Base-by-base conservation (phyloP, 2,113 vertebrate species). In the Spheniscus mendiculus region DNA sequence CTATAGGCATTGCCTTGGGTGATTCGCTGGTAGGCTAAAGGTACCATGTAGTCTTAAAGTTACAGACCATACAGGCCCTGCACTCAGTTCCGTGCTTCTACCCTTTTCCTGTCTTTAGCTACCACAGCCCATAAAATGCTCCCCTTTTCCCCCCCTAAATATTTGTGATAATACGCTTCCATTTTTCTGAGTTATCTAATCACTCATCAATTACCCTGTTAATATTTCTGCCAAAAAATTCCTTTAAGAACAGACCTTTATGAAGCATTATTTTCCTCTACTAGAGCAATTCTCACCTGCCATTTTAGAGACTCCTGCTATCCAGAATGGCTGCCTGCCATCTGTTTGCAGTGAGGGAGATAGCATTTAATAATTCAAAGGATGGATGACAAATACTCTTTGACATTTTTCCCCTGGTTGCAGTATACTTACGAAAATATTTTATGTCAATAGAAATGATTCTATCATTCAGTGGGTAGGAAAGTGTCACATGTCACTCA, bases 301-400 rank as follows among this genome's bases (percentile, higher is more conserved):
- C 66, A 44, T 76, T 94, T 71, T 42, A 58, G 55, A 87, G 59
- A 52, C 8, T 79, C 34, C 50, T 87, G 61, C 27, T 56, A 74
- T 71, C 47, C 42, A 82, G 69, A 74, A 62, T 79, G 74, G 56
- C 47, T 94, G n/a, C 18, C 47, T 94, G 90, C 78, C 62, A 94
- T 93, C 69, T 91, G 52, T 71, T 87, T 91, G 42, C 70, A 72
- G 22, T 50, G 9, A 90, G 26, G 19, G 40, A 91, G 53, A 72
- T 12, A 55, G 26, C 26, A 49, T 79, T 97, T 83, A 92, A 83
- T 95, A 97, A 94, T 88, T 93, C 74, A 96, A 69, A 34, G 10
- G 7, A 44, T 82, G 30, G 49, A 83, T 83, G 62, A 86, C 45
- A 85, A 95, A 76, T n/a, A 61, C 27, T 34, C 23, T 50, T 78